A percentile compares a stretch with the other conserved stretches of the same genome.
These are phyloP conservation scores for Scortum barcoo DNA, from an alignment of 2,113 vertebrate genomes.

Conservation along the genomic window DNA sequence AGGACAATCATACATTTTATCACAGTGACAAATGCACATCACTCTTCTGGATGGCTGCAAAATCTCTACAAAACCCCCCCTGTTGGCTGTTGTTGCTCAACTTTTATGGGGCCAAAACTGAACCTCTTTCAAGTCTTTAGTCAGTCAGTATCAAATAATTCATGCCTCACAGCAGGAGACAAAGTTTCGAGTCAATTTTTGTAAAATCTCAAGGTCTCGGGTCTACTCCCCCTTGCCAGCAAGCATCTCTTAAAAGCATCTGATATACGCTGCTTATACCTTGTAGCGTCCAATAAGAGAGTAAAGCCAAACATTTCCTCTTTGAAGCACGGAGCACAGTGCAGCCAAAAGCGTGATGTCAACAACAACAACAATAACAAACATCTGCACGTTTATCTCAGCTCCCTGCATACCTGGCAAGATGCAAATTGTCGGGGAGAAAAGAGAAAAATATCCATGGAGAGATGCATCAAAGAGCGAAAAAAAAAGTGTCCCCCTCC, in stretches of 20 bases:
- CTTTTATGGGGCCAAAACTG: background rate
- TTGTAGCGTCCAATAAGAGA: background rate
- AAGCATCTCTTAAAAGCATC: background rate
- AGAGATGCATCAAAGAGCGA: constrained; percentile 36
- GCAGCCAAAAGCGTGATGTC: constrained; percentile 1
- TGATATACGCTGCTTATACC: background rate
- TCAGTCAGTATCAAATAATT: background rate
- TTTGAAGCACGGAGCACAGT: background rate
- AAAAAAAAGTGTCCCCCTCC: constrained; percentile 26
- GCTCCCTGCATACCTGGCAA: constrained; percentile 17
- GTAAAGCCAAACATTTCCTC: background rate
- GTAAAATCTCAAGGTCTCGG: background rate
- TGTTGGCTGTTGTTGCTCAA: too few relatives aligned
- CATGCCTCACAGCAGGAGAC: background rate
- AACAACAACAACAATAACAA: constrained; percentile 13
- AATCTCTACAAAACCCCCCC: too few relatives aligned
- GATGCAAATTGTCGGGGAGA: background rate
- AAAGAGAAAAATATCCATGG: constrained; percentile 19
- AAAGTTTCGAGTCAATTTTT: background rate
- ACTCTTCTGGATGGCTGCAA: background rate
- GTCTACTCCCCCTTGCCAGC: background rate
- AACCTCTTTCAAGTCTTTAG: background rate
- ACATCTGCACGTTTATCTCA: constrained; percentile 8
- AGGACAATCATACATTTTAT: background rate
- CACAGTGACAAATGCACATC: background rate